Evolutionary conservation across 2,113 vertebrate species (phyloP), one percentile per base, ranked within the genome.

Genomic region (Hippocampus guttulatus): DNA sequence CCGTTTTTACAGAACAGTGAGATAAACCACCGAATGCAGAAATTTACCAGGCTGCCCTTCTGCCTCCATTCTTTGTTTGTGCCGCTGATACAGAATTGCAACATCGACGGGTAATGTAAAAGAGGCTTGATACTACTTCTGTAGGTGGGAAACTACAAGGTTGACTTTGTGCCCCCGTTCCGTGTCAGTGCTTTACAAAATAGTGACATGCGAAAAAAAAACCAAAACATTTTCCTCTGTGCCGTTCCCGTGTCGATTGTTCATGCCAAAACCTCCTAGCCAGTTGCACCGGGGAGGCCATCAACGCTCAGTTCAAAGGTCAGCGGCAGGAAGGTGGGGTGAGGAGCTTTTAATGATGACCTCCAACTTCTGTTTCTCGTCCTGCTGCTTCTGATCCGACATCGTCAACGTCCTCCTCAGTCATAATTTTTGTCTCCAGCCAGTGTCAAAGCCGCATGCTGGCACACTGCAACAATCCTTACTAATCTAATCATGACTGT

Each of bases 261-360:
- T 76, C 67, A 73, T 69, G 68, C 33, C 30, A 23, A 54, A 30
- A 18, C 72, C 69, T 30, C 43, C 21, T 25, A 47, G 2, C 41
- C 40, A 69, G 69, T 68, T 2, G 18, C 60, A 60, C 78, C 43
- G 52, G 23, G 27, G 45, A 47, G 80, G 76, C 81, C 80, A 87
- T 85, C 82, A 78, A 69, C 30, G 69, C 45, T 54, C 10, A 64
- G 82, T 77, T 84, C 74, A 86, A 79, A 88, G 82, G 79, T 84
- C 75, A 41, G 47, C 0, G 47, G 40, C 81, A 76, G 57, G 38
- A 60, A 20, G 58, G 51, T 55, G 25, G 68, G 16, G 41, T 11
- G 20, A n/a, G 60, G 40, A 51, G 76, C 65, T 73, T 20, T 79
- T 51, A 72, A 47, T 43, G 70, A 23, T 72, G 78, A 83, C 76